Base-by-base conservation (phyloP, 2,888 invertebrate species). In the Homarus gammarus region DNA sequence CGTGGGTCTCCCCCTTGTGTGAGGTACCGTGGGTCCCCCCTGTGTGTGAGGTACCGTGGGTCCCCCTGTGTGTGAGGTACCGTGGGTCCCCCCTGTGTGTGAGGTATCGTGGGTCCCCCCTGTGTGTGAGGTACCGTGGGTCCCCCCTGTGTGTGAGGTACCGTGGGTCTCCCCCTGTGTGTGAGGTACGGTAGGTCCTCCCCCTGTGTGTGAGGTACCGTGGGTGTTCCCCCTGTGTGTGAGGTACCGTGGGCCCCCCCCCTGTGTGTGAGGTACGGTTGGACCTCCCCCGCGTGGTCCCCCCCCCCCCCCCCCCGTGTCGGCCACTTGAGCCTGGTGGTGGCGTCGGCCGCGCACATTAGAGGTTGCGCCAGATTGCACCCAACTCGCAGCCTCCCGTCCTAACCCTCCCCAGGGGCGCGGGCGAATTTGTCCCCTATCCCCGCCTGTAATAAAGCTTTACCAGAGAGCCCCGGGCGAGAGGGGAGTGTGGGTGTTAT, bases 331-430 rank as follows among this genome's bases (percentile, higher is more conserved):
- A 82, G 75, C 87, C 77, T 72, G 82, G 81, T 72, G 86, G 78
- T 36, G 72, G 87, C 51, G 84, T 75, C 84, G 72, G 84, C 49
- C 75, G 83, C 84, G 83, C 88, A 78, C 84, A 84, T 84, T 89
- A 84, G 84, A 84, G 84, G 84, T 89, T 84, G 89, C 89, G 84
- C 89, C 89, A 89, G 89, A 89, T 89, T 89, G 89, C 89, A 77
- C 89, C 89, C 83, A 78, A 79, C 89, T 77, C 49, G 38, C 70
- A 77, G 68, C 77, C 49, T 44, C 75, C 83, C 40, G 64, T 64
- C 79, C 78, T 61, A 78, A 68, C 84, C 84, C 84, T 22, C 84
- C 27, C 18, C 84, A 40, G 27, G 36, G 38, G 72, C n/a, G 68
- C 56, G 73, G 78, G 84, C n/a, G n/a, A n/a, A 77, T 84, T 68